Conservation (phyloP, 23 tunicate species). For the Botrylloides violaceus region DNA sequence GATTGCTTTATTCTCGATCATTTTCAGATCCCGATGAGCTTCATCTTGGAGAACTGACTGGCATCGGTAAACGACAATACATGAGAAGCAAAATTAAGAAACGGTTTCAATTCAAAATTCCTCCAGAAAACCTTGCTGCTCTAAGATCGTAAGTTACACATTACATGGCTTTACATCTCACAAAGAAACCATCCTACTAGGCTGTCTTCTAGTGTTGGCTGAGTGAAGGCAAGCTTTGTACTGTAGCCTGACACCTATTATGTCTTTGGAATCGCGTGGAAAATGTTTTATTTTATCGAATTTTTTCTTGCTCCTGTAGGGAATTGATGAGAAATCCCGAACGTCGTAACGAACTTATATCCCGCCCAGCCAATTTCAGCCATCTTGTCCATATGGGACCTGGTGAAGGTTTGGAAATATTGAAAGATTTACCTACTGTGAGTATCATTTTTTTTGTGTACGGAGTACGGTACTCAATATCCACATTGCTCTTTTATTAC, state of each 20-base stretch:
- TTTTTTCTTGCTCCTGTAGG: slow-evolving; percentile 14
- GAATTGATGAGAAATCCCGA: slow-evolving; percentile 77
- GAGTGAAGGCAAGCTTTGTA: too few relatives aligned
- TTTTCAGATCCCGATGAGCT: slow-evolving; percentile 32
- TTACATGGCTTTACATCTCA: too few relatives aligned
- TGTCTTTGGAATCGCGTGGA: too few relatives aligned
- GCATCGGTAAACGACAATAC: slow-evolving; percentile 62
- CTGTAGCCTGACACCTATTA: too few relatives aligned
- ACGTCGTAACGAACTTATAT: slow-evolving; percentile 60
- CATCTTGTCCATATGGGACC: slow-evolving; percentile 98
- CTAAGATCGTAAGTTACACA: slow-evolving; percentile 18
- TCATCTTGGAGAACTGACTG: slow-evolving; percentile 31
- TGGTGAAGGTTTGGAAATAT: slow-evolving; percentile 76
- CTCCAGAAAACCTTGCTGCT: slow-evolving; percentile 62
- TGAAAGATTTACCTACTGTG: slow-evolving; percentile 58
- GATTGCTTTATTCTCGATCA: too few relatives aligned
- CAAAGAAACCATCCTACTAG: too few relatives aligned
- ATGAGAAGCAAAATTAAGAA: slow-evolving; percentile 57
- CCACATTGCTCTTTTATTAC: too few relatives aligned
- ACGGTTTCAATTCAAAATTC: slow-evolving; percentile 62
- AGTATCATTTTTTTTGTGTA: too few relatives aligned
- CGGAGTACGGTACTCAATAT: too few relatives aligned
- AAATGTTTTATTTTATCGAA: too few relatives aligned
- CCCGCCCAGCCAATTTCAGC: slow-evolving; percentile 71
- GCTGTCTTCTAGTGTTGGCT: too few relatives aligned